Evolutionary conservation across 2,888 invertebrate species (phyloP).

Genomic region (Archips xylosteana): DNA sequence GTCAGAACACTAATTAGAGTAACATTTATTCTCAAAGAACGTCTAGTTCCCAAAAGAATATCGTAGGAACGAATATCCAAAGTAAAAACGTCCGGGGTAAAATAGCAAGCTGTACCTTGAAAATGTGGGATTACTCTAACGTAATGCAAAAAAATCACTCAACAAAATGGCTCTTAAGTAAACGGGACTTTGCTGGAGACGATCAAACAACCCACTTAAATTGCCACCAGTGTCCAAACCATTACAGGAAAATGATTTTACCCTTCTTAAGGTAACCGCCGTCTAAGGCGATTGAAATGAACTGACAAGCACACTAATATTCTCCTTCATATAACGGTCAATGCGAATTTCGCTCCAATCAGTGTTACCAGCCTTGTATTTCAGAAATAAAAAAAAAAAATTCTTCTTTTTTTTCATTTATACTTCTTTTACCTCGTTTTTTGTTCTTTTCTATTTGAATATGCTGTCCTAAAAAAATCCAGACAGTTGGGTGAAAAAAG

Average conservation of each 20-base stretch:
- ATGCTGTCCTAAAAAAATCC: too few relatives aligned
- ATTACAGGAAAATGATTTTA: conserved; percentile 5
- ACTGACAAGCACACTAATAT: conserved; percentile 28
- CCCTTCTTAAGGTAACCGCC: conserved; percentile 6
- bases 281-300: conserved; percentile 26
- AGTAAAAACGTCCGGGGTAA: not conserved
- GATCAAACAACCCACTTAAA: not conserved
- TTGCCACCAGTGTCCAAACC: not conserved
- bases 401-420: too few relatives aligned
- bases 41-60: too few relatives aligned
- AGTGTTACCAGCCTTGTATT: not conserved
- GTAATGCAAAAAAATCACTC: not conserved
- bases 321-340: conserved; percentile 10
- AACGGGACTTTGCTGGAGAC: not conserved
- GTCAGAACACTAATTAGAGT: too few relatives aligned
- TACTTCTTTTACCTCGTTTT: too few relatives aligned
- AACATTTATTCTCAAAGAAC: too few relatives aligned
- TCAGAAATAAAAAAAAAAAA: too few relatives aligned
- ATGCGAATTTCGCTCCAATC: not conserved
- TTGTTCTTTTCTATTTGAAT: too few relatives aligned
- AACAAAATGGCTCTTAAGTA: not conserved
- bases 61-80: not conserved
- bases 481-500: too few relatives aligned
- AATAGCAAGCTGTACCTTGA: not conserved
- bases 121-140: not conserved